Percentiles rank a stretch among this genome's conserved stretches.
Conservation (phyloP, 2,113 vertebrate species). For the Bos javanicus region DNA sequence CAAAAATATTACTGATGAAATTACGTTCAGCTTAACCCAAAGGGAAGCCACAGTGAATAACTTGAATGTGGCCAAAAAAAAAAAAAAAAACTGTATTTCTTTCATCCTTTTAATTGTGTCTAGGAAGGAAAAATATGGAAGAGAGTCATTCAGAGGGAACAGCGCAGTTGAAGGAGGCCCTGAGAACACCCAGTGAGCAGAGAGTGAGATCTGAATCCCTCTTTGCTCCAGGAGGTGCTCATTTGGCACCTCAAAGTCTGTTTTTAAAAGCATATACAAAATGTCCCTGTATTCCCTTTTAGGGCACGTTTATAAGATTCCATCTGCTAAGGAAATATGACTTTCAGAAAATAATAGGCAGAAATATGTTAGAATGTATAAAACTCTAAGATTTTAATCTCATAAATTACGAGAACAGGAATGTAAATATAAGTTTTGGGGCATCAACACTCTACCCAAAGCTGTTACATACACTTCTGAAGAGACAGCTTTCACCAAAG, state of each 20-base stretch:
- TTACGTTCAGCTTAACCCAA: constrained; percentile 24
- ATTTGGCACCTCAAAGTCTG: background rate
- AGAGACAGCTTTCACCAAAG: background rate
- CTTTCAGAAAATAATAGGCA: constrained; percentile 26
- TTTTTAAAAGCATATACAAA: constrained; percentile 1
- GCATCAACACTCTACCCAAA: background rate
- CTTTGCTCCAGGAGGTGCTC: background rate
- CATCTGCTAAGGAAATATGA: constrained; percentile 24
- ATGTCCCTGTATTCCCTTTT: background rate
- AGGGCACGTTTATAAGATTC: background rate
- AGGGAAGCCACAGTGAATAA: background rate
- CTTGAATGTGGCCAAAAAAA: background rate
- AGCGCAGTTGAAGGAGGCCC: background rate
- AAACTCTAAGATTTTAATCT: constrained; percentile 21
- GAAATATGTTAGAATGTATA: background rate
- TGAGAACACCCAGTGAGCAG: background rate
- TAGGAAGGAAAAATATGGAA: background rate
- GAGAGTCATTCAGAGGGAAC: background rate
- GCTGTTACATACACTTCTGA: background rate
- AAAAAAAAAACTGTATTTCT: background rate
- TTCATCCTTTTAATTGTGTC: constrained; percentile 36
- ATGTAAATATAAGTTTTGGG: background rate
- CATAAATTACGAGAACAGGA: background rate
- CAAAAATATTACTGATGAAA: constrained; percentile 34
- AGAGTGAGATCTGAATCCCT: constrained; percentile 6